Percentiles rank a stretch among this genome's conserved stretches.
These are phyloP conservation scores for Beaufortia kweichowensis DNA, from an alignment of 2,113 vertebrate species.

Conservation along the genomic window DNA sequence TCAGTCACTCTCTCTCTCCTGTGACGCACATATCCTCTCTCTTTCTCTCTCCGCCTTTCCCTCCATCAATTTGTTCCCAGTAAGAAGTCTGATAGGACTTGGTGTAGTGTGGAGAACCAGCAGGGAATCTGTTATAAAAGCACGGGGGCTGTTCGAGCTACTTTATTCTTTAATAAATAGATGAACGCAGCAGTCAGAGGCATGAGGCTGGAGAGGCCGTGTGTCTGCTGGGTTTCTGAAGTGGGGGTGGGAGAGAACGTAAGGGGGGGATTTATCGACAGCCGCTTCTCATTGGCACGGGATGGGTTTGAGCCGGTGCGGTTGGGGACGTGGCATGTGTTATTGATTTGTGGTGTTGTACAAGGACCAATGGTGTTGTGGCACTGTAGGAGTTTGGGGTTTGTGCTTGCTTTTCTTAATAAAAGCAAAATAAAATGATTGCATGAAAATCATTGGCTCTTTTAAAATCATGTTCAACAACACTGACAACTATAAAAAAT, in stretches of 20 bases:
- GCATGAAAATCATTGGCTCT: not conserved
- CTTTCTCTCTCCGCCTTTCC: constrained; percentile 47
- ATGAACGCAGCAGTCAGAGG: constrained; percentile 30
- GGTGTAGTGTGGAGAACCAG: constrained; percentile 53
- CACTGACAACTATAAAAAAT: too few relatives aligned
- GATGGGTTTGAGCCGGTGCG: not conserved
- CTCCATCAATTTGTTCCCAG: constrained; percentile 57
- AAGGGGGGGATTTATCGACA: not conserved
- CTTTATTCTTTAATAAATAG: constrained; percentile 57
- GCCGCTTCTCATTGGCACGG: not conserved
- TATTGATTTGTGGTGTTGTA: constrained; percentile 41
- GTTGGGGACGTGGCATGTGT: constrained; percentile 7
- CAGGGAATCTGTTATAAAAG: constrained; percentile 51
- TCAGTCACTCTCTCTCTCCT: constrained; percentile 53
- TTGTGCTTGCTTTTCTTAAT: not conserved
- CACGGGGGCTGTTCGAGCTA: constrained; percentile 50
- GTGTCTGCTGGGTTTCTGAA: not conserved
- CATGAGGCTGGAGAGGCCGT: constrained; percentile 6
- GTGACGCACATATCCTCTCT: constrained; percentile 56
- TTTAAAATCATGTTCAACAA: too few relatives aligned
- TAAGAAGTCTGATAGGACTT: constrained; percentile 55
- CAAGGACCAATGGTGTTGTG: not conserved
- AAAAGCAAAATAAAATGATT: not conserved
- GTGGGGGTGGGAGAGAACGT: not conserved
- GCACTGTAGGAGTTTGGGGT: constrained; percentile 18